phyloP scores from a whole-genome alignment of 2,113 vertebrate species.

The Otocyon megalotis region DNA sequence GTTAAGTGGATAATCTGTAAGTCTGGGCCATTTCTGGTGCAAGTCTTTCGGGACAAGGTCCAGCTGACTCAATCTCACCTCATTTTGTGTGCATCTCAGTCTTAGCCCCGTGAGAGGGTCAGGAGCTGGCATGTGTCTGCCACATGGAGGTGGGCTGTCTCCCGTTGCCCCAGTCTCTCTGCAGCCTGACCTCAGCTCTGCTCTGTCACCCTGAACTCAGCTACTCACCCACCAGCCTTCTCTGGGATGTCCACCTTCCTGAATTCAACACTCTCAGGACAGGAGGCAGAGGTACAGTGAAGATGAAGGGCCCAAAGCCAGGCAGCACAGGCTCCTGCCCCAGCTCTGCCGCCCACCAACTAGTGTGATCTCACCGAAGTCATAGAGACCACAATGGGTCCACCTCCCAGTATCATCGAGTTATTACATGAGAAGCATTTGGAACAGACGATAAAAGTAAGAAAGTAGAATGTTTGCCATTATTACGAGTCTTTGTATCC shows the following conservation, averaged over 20 bases:
- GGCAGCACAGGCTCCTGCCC: fast-evolving
- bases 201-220: fast-evolving
- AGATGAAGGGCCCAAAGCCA: fast-evolving
- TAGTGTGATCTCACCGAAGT: fast-evolving
- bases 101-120: not conserved
- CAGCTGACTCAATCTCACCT: not conserved
- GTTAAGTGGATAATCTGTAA: not conserved
- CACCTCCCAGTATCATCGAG: too few species aligned
- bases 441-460: not conserved
- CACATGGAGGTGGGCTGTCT: fast-evolving
- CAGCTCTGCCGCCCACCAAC: fast-evolving
- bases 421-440: not conserved
- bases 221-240: not conserved
- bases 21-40: fast-evolving
- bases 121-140: fast-evolving
- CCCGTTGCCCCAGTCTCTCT: fast-evolving
- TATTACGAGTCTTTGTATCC: fast-evolving
- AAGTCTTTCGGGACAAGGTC: fast-evolving
- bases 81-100: not conserved
- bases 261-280: fast-evolving
- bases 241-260: not conserved
- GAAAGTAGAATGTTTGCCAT: not conserved
- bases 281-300: fast-evolving
- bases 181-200: fast-evolving
- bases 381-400: fast-evolving